A percentile compares a stretch with the other conserved stretches of the same genome.
Evolutionary conservation across 2,888 invertebrate species (phyloP).

Genomic region (Sphaeridia pumilis): DNA sequence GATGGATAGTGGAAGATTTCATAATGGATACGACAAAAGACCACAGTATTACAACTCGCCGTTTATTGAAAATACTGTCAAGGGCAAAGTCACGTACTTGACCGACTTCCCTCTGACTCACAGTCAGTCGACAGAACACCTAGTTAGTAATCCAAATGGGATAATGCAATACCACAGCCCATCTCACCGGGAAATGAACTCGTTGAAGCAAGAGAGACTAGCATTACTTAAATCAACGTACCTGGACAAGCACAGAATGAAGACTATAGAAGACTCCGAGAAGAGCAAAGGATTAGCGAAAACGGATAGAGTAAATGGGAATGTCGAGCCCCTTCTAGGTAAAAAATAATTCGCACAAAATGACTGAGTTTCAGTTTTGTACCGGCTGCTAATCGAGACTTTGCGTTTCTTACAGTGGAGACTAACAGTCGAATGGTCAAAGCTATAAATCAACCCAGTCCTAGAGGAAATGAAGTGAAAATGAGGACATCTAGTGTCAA

Average conservation of each 20-base stretch:
- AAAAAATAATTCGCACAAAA: neutral
- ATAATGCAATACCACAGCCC: neutral
- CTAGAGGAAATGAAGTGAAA: constrained; percentile 50
- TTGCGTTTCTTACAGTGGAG: too few species aligned
- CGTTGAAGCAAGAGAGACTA: constrained; percentile 35
- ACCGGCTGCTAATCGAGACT: too few species aligned
- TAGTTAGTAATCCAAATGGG: neutral
- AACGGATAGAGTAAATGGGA: neutral
- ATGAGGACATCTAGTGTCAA: constrained; percentile 45
- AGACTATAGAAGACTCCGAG: constrained; percentile 12
- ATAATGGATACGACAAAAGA: neutral
- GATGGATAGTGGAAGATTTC: neutral
- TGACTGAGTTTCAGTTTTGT: too few species aligned
- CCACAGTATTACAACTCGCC: constrained; percentile 12
- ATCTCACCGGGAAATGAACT: constrained; percentile 25
- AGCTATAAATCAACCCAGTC: too few species aligned
- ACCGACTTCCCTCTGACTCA: constrained; percentile 30
- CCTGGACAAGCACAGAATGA: constrained; percentile 30
- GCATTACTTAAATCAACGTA: constrained; percentile 36
- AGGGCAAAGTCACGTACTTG: constrained; percentile 34
- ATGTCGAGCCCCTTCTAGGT: constrained; percentile 9
- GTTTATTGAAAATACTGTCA: constrained; percentile 31
- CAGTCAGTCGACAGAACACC: constrained; percentile 14
- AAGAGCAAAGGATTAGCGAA: constrained; percentile 12
- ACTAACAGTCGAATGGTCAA: neutral